Conservation (phyloP, 2,888 invertebrate species). For the Xanthia icteritia region DNA sequence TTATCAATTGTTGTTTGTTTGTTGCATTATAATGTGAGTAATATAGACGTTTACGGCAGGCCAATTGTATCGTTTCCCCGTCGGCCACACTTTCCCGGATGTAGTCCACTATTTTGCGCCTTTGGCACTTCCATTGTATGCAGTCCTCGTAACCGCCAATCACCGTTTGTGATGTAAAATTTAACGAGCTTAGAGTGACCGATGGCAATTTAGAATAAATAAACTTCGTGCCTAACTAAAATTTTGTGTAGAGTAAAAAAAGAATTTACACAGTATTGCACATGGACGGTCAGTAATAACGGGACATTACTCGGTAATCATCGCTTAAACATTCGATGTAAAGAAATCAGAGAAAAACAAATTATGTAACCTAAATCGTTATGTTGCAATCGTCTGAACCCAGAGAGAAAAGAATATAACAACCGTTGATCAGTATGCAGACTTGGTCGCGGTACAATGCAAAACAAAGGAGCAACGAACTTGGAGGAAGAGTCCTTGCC, state of each 20-base stretch:
- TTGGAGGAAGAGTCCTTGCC: constrained; percentile 84
- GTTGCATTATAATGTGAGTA: constrained; percentile 62
- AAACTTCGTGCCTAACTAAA: constrained; percentile 48
- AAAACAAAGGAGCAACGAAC: constrained; percentile 88
- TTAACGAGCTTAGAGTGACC: constrained; percentile 74
- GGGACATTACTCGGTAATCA: constrained; percentile 40
- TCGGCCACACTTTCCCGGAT: constrained; percentile 82
- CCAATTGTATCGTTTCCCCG: constrained; percentile 74
- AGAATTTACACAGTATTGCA: constrained; percentile 45
- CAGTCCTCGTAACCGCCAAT: constrained; percentile 75
- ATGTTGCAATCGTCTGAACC: constrained; percentile 44
- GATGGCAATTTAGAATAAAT: constrained; percentile 68
- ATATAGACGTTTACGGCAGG: constrained; percentile 60
- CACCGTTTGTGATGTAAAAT: constrained; percentile 74
- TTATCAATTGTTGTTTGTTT: constrained; percentile 66
- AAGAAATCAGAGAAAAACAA: constrained; percentile 25
- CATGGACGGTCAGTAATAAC: constrained; percentile 38
- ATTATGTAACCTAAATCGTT: constrained; percentile 43
- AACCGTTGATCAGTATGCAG: constrained; percentile 83
- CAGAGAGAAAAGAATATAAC: constrained; percentile 63
- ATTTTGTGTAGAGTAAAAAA: constrained; percentile 40
- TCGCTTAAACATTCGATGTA: constrained; percentile 39
- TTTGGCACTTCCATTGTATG: constrained; percentile 75
- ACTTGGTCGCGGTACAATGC: constrained; percentile 81
- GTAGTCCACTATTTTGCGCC: constrained; percentile 76